These are phyloP conservation scores for Cairina moschata DNA, from an alignment of 2,113 vertebrate species.

Conservation along the genomic window DNA sequence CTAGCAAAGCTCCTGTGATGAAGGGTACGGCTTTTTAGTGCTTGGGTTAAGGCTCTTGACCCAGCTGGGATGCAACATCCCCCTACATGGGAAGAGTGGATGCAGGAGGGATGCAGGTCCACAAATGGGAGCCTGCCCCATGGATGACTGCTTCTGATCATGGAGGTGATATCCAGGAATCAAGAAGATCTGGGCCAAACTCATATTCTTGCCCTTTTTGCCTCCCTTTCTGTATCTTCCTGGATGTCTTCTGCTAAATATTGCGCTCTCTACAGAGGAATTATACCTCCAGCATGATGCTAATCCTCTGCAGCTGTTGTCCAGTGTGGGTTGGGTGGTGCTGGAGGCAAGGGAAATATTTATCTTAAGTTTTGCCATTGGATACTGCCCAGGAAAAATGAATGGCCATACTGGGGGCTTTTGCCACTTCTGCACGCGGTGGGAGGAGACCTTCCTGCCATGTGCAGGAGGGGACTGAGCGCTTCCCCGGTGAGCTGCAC, in stretches of 20 bases:
- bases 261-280: background rate
- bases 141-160: background rate
- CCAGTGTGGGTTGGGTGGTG: background rate
- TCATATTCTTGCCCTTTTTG: background rate
- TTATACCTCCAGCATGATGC: background rate
- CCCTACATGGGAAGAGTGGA: background rate
- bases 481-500: background rate
- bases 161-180: background rate
- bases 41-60: background rate
- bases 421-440: background rate
- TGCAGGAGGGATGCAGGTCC: background rate
- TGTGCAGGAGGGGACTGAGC: background rate
- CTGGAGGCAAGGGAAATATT: conserved; percentile 47
- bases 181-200: background rate
- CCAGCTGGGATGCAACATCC: accelerated
- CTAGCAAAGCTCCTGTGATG: background rate
- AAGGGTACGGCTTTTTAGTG: background rate
- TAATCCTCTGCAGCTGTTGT: conserved; percentile 74
- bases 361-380: conserved; percentile 70
- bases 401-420: background rate
- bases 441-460: background rate
- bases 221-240: background rate
- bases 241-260: background rate
- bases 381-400: conserved; percentile 42
- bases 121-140: background rate